These are phyloP conservation scores for Listronotus bonariensis DNA, from an alignment of 1,140 invertebrate genomes.

Conservation along the genomic window DNA sequence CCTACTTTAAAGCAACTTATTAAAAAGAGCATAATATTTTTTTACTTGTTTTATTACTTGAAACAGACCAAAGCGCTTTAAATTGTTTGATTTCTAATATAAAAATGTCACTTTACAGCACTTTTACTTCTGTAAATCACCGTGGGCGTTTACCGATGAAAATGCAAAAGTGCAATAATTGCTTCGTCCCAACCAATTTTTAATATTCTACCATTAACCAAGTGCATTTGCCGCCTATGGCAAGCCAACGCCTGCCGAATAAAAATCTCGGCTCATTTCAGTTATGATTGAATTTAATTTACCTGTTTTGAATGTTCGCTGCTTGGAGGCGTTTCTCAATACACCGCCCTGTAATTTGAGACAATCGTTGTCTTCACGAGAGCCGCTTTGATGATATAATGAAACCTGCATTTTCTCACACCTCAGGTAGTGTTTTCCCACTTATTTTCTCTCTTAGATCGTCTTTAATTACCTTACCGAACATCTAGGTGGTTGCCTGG, in stretches of 20 bases:
- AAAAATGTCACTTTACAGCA: too few relatives aligned
- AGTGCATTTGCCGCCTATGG: slow-evolving; percentile 19
- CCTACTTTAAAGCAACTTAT: too few relatives aligned
- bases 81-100: too few relatives aligned
- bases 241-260: slow-evolving; percentile 13
- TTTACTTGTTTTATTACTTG: too few relatives aligned
- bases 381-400: slow-evolving; percentile 56
- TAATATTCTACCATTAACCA: slow-evolving; percentile 22
- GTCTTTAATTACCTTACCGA: slow-evolving; percentile 48
- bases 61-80: too few relatives aligned
- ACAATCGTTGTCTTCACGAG: slow-evolving; percentile 56
- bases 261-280: slow-evolving; percentile 38
- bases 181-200: neutral
- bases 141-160: too few relatives aligned
- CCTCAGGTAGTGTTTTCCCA: slow-evolving; percentile 55
- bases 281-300: slow-evolving; percentile 56
- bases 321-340: slow-evolving; percentile 43
- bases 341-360: slow-evolving; percentile 55
- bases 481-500: slow-evolving; percentile 37
- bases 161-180: slow-evolving; percentile 4
- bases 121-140: too few relatives aligned
- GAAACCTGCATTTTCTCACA: slow-evolving; percentile 56
- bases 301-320: slow-evolving; percentile 51
- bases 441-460: slow-evolving; percentile 50
- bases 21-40: too few relatives aligned